Base-by-base conservation (phyloP, 2,113 vertebrate genomes). In the Muscicapa adusta region DNA sequence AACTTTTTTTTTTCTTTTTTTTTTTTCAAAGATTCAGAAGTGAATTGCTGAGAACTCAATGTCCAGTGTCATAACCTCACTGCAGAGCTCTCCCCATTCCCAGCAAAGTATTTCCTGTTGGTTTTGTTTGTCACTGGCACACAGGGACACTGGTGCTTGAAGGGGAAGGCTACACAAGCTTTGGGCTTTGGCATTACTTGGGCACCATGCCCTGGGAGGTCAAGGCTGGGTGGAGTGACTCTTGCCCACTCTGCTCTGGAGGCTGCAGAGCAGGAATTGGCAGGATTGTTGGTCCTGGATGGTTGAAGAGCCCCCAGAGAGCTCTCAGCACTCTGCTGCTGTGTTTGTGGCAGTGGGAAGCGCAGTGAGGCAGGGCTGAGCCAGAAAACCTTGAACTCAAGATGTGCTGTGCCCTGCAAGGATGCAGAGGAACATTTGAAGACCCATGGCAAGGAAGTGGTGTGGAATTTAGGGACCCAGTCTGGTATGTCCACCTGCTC, bases 41-140 rank as follows among this genome's bases (percentile, higher is more conserved):
- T 54, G 58, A 91, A 89, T 93, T 90, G 88, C 89, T 93, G 91
- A 96, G 95, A 88, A 96, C 82, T 89, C 60, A 33, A 90, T 2
- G 28, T 94, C 71, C 89, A 90, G 60, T 91, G 78, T 95, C 91
- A 93, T 73, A 94, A 73, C 82, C 62, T 93, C 85, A 77, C 60
- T 3, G 4, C 9, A 29, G 76, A 80, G 71, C 65, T 91, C 86
- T 91, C 65, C 65, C 40, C 36, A 77, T 94, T 96, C 94, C 85
- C 91, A 96, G 75, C n/a, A 42, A 91, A 93, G 40, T 79, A 96
- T 93, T 96, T 96, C 72, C 94, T 96, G 85, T 80, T 3, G 20
- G 77, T n/a, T 94, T 93, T 95, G 66, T 89, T 94, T 93, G 72
- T 94, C 53, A n/a, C 65, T 86, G 88, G 90, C 51, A 48, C n/a